Conservation (phyloP, 2,888 invertebrate genomes). For the Calliphora vomitoria region DNA sequence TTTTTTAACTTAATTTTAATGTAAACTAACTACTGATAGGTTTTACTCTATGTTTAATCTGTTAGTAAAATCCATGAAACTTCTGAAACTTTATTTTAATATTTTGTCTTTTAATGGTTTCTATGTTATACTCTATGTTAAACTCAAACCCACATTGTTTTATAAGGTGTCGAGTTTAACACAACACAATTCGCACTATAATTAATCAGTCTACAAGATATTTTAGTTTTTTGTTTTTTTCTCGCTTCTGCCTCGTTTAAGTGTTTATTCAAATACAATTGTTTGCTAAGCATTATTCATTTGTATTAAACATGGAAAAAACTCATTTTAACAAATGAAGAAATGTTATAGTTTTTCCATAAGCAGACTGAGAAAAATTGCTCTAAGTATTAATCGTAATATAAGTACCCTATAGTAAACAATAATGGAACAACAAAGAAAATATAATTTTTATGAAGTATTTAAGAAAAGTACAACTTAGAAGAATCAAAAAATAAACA, state of each 20-base stretch:
- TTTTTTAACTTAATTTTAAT: no score
- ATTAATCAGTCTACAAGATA: conserved; percentile 50
- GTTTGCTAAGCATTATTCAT: conserved; percentile 8
- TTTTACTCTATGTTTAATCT: no score
- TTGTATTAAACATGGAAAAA: conserved; percentile 5
- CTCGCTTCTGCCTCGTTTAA: not conserved
- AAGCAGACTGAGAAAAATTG: conserved; percentile 7
- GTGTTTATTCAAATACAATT: conserved; percentile 30
- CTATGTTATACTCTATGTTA: no score
- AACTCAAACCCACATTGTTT: conserved; percentile 3
- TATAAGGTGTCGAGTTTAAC: conserved; percentile 4
- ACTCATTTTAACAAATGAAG: conserved; percentile 30
- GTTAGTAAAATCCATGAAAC: no score
- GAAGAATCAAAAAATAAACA: no score
- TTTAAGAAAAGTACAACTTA: no score
- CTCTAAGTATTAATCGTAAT: no score
- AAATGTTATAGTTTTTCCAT: conserved; percentile 1
- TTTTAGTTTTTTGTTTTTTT: not conserved
- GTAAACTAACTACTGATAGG: no score
- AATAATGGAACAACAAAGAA: not conserved
- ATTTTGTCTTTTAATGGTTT: not conserved
- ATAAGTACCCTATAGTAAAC: not conserved
- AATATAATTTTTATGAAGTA: no score
- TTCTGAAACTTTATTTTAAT: not conserved
- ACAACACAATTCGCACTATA: conserved; percentile 23